A percentile compares a stretch with the other conserved stretches of the same genome.
These are phyloP conservation scores for Bacillus rossius DNA, from an alignment of 1,140 invertebrate species.

Conservation along the genomic window DNA sequence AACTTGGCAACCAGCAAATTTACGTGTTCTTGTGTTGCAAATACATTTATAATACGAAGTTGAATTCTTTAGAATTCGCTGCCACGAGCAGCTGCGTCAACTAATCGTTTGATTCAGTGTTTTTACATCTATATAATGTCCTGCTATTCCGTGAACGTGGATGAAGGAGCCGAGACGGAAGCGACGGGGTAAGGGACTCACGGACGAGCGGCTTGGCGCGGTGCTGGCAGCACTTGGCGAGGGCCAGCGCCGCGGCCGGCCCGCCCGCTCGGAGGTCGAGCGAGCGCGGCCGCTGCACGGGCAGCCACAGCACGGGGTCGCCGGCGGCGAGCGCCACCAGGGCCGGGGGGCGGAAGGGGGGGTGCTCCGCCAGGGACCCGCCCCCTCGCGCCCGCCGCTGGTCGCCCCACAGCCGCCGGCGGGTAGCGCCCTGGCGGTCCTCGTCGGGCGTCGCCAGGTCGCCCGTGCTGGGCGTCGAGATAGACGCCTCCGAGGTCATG, in stretches of 20 bases:
- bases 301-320: conserved; percentile 48
- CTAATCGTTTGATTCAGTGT: too few species aligned
- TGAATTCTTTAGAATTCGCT: too few species aligned
- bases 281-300: conserved; percentile 55
- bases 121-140: too few species aligned
- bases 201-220: conserved; percentile 33
- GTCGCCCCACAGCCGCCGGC: not conserved
- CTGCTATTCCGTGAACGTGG: too few species aligned
- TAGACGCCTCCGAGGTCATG: conserved; percentile 1
- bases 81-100: too few species aligned
- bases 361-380: too few species aligned
- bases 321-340: not conserved
- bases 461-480: conserved; percentile 3
- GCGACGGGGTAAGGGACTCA: conserved; percentile 8
- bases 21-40: too few species aligned
- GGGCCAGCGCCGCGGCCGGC: conserved; percentile 22
- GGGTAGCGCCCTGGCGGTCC: conserved; percentile 29
- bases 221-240: conserved; percentile 28
- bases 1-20: too few species aligned
- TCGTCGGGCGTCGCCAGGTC: conserved; percentile 28
- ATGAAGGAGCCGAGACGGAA: too few species aligned
- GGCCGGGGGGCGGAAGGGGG: not conserved
- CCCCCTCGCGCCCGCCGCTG: not conserved
- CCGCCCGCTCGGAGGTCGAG: conserved; percentile 45
- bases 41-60: too few species aligned